Evolutionary conservation across 2,888 invertebrate species (phyloP).

Genomic region (Pollenia griseotomentosa): DNA sequence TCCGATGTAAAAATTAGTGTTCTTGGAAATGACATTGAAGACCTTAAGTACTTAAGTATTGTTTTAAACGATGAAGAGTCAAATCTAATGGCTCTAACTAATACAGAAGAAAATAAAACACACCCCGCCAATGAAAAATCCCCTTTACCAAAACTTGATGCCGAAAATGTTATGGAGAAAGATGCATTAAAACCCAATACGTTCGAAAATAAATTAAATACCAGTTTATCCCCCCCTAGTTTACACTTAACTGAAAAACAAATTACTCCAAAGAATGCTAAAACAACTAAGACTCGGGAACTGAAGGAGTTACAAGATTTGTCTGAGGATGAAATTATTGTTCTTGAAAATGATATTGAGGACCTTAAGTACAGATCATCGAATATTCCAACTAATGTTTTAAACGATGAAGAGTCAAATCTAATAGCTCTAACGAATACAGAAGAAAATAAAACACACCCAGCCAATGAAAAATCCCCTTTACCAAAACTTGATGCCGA

Average conservation of each 20-base stretch:
- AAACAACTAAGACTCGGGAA: too few species aligned
- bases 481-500: background rate
- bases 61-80: conserved; percentile 38
- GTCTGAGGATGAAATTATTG: conserved; percentile 70
- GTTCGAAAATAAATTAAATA: background rate
- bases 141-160: background rate
- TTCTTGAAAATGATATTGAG: conserved; percentile 33
- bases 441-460: background rate
- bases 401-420: conserved; percentile 25
- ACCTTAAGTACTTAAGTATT: conserved; percentile 12
- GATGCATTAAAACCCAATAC: background rate
- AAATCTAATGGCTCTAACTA: background rate
- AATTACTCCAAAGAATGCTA: background rate
- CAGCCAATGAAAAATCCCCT: background rate
- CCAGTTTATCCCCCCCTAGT: background rate
- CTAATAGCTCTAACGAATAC: background rate
- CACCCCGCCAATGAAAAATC: background rate
- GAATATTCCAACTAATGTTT: conserved; percentile 5
- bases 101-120: background rate
- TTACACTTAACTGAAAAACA: background rate
- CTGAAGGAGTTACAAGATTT: too few species aligned
- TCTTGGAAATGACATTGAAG: conserved; percentile 40
- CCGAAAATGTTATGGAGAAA: background rate
- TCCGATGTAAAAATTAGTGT: conserved; percentile 70
- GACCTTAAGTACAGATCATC: conserved; percentile 6